phyloP scores from a whole-genome alignment of 2,797 vertebrate genomes.

The Phrynocephalus vlangalii region DNA sequence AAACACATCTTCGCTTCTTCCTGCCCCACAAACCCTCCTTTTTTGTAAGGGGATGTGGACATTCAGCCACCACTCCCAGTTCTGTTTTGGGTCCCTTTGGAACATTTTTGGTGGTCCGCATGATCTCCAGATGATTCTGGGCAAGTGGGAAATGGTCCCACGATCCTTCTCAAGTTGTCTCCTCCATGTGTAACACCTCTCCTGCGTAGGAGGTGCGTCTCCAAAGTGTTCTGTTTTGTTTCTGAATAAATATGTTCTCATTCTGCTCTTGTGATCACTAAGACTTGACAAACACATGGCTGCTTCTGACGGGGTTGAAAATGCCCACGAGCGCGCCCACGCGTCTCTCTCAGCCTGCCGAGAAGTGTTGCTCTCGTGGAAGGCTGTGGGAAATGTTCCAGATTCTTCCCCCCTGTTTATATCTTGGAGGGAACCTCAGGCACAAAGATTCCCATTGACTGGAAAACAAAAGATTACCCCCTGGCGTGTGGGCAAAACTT shows the following conservation, averaged over 20 bases:
- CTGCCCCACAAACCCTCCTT: no score
- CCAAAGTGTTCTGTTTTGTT: conserved; percentile 18
- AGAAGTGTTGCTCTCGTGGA: background rate
- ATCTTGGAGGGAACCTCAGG: background rate
- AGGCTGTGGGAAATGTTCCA: background rate
- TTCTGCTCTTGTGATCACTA: background rate
- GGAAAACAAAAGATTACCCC: background rate
- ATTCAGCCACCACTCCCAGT: no score
- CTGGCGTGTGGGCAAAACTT: background rate
- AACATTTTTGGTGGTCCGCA: no score
- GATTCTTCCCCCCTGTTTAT: background rate
- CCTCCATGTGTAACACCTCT: no score
- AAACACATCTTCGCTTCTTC: no score
- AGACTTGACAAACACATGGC: conserved; percentile 8
- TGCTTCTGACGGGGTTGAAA: conserved; percentile 26
- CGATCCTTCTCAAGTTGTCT: no score
- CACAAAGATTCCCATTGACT: background rate
- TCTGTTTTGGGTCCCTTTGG: no score
- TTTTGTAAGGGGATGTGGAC: no score
- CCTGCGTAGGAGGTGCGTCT: background rate
- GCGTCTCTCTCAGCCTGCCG: background rate
- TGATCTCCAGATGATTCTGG: no score
- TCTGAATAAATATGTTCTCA: conserved; percentile 22
- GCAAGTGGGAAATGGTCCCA: no score
- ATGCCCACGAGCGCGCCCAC: conserved; percentile 13